Evolutionary conservation across 2,888 invertebrate species (phyloP), one percentile per base, ranked within the genome.

Genomic region (Monopis laevigella): DNA sequence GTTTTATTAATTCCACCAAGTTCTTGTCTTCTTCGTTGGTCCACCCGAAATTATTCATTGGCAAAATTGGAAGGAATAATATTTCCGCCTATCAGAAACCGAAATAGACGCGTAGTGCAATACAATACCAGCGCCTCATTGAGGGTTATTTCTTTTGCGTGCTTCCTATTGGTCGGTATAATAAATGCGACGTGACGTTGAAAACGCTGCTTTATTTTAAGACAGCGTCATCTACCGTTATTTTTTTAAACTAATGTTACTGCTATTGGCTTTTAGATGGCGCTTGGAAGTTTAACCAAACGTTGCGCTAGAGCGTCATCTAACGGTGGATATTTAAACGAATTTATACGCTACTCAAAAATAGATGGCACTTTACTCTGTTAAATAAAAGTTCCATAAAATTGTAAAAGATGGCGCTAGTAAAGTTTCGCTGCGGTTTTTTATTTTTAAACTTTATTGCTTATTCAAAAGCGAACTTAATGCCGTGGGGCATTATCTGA

Each of bases 41-140:
- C 78, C 78, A 80, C 43, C 73, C 75, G 52, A 63, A 51, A 35
- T 74, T 69, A 48, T 71, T 63, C 58, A 74, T 63, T 61, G 78
- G 68, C 78, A 78, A 77, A 59, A 65, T 14, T 28, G 16, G 19
- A 14, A 13, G 10, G 12, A 29, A 7, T 18, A 18, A 14, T 16
- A 5, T 17, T 19, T 21, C 21, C 67, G 52, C 74, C 74, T 72
- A 74, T 73, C 74, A 42, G 68, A 57, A 61, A 62, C 63, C 60
- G 59, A 72, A 68, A 72, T 71, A 71, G 58, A 53, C 62, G 64
- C 64, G 65, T 66, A 67, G 71, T 65, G 69, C 69, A 63, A 63
- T 62, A 65, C 65, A 55, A 75, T 74, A 73, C 72, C 70, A 21
- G 36, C 36, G 36, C 21, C 13, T 36, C 13, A 32, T 21, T 11